These are phyloP conservation scores for Spinus olivaceus DNA, from an alignment of 2,797 vertebrate genomes.

Conservation along the genomic window DNA sequence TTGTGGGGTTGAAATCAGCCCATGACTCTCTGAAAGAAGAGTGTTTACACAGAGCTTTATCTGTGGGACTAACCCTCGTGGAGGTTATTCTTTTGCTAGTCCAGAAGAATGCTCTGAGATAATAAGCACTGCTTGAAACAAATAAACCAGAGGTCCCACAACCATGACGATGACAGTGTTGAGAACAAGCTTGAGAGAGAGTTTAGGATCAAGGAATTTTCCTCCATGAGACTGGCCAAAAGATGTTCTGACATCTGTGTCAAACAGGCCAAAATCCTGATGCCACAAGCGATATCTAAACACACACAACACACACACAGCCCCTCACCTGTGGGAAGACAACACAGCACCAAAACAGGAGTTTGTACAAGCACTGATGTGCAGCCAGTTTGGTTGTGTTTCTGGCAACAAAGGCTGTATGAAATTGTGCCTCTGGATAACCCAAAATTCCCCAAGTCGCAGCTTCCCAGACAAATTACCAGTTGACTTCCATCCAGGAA, in stretches of 20 bases:
- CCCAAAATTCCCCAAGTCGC: background rate
- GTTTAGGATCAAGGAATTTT: background rate
- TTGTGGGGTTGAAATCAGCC: background rate
- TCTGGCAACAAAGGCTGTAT: background rate
- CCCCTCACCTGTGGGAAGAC: background rate
- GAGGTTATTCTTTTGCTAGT: background rate
- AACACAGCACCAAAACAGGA: background rate
- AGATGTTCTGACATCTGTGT: background rate
- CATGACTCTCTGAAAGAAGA: background rate
- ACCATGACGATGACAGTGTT: background rate
- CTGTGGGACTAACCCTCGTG: background rate
- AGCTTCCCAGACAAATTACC: background rate
- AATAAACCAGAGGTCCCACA: constrained; percentile 5
- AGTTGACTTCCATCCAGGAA: background rate
- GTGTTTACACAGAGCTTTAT: background rate
- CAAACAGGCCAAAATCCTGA: background rate
- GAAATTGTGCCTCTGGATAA: background rate
- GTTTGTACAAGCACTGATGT: background rate
- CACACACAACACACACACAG: background rate
- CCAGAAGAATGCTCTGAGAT: background rate
- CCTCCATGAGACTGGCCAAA: background rate
- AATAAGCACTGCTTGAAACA: constrained; percentile 4
- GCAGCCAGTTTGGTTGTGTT: background rate
- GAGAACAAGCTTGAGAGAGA: background rate
- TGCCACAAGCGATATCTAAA: background rate